Evolutionary conservation across 2,113 vertebrate genomes (phyloP).

Genomic region (Cisticola juncidis): DNA sequence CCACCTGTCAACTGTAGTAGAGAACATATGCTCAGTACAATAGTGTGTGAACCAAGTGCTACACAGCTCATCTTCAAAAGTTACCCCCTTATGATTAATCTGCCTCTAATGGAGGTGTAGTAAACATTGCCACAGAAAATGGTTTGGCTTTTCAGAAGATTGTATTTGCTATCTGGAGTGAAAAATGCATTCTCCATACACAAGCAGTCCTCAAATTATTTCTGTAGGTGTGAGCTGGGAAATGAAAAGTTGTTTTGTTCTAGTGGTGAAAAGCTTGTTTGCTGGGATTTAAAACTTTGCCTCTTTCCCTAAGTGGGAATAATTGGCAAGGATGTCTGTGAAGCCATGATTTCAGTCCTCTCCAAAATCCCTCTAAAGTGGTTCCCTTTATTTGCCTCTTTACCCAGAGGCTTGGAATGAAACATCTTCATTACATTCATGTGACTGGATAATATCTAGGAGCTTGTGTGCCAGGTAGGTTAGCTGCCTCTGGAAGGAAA

Average conservation of each 20-base stretch:
- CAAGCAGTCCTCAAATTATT: not conserved
- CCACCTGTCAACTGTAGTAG: slow-evolving; percentile 22
- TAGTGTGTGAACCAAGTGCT: not conserved
- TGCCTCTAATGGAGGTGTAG: not conserved
- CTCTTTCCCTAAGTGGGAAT: not conserved
- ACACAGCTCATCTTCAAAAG: not conserved
- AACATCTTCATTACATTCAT: not conserved
- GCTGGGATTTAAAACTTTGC: not conserved
- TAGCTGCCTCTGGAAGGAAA: not conserved
- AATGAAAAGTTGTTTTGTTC: not conserved
- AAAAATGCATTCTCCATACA: not conserved
- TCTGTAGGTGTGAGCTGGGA: not conserved
- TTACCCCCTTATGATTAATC: not conserved
- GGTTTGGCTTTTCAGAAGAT: not conserved
- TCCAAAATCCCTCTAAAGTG: not conserved
- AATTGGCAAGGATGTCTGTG: not conserved
- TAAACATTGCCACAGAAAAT: not conserved
- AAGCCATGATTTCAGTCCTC: not conserved
- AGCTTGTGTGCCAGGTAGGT: not conserved
- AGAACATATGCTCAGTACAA: slow-evolving; percentile 1
- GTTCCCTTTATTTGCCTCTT: not conserved
- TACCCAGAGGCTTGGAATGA: not conserved
- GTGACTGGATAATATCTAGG: not conserved
- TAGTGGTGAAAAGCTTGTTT: not conserved
- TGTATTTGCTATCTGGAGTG: not conserved